Percentiles rank a stretch among this genome's conserved stretches.
Conservation (phyloP, 1,140 invertebrate genomes). For the Chironomus tepperi region DNA sequence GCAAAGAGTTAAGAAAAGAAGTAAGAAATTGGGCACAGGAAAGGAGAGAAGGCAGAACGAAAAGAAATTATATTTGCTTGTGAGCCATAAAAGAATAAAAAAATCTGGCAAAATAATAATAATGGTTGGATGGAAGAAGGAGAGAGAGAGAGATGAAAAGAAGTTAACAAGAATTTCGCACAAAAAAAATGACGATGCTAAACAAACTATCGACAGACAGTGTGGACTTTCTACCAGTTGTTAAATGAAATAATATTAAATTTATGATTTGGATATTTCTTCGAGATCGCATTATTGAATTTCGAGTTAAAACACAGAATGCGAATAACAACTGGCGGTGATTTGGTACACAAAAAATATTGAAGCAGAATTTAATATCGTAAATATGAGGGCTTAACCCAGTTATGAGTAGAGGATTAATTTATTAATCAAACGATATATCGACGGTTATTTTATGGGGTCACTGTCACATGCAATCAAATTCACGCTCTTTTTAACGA, state of each 20-base stretch:
- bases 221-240: background rate
- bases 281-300: background rate
- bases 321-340: too few species aligned
- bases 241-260: slow-evolving; percentile 4
- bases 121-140: too few species aligned
- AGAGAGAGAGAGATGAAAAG: too few species aligned
- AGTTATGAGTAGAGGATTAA: slow-evolving; percentile 11
- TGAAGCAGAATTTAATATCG: background rate
- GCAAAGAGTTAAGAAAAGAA: background rate
- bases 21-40: background rate
- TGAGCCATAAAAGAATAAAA: slow-evolving; percentile 12
- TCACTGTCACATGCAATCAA: too few species aligned
- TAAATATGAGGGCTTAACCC: slow-evolving; percentile 6
- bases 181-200: slow-evolving; percentile 3
- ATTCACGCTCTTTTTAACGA: too few species aligned
- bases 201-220: slow-evolving; percentile 1
- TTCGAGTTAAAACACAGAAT: background rate
- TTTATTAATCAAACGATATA: slow-evolving; percentile 3
- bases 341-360: too few species aligned
- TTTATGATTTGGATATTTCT: slow-evolving; percentile 18
- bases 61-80: background rate
- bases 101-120: background rate
- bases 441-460: background rate
- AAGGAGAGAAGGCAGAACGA: background rate
- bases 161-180: background rate